Conservation (phyloP, 1,140 invertebrate genomes). For the Hycleus cichorii region DNA sequence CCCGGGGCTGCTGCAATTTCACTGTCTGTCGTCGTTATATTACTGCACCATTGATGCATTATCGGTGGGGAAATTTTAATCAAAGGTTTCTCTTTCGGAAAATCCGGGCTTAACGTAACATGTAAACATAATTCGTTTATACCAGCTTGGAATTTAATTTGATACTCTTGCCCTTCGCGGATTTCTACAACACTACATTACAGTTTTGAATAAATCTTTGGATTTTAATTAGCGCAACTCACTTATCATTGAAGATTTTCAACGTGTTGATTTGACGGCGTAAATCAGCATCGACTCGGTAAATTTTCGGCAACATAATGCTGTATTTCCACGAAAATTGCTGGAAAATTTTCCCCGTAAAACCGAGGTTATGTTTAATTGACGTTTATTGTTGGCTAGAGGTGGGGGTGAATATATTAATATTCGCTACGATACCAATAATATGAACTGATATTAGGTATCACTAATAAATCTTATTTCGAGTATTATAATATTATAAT, state of each 20-base stretch:
- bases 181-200: constrained; percentile 8
- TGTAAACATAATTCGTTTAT: constrained; percentile 55
- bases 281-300: constrained; percentile 14
- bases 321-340: neutral
- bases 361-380: too few species aligned
- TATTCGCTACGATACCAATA: too few species aligned
- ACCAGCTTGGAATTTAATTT: constrained; percentile 57
- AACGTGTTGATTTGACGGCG: constrained; percentile 60
- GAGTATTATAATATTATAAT: too few species aligned
- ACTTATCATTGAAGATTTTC: constrained; percentile 55
- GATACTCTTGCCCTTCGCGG: constrained; percentile 54
- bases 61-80: constrained; percentile 58
- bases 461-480: too few species aligned
- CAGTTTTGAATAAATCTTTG: neutral
- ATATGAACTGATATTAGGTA: too few species aligned
- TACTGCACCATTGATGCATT: constrained; percentile 59
- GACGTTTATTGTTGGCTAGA: too few species aligned
- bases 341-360: too few species aligned
- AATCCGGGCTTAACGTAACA: constrained; percentile 56
- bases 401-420: too few species aligned
- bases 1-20: constrained; percentile 64
- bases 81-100: constrained; percentile 65
- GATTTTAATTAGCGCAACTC: neutral
- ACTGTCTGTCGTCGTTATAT: constrained; percentile 40
- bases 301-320: constrained; percentile 15